Percentiles rank a stretch among this genome's conserved stretches.
phyloP scores from a whole-genome alignment of 2,113 vertebrate genomes.

The Brachyhypopomus gauderio region DNA sequence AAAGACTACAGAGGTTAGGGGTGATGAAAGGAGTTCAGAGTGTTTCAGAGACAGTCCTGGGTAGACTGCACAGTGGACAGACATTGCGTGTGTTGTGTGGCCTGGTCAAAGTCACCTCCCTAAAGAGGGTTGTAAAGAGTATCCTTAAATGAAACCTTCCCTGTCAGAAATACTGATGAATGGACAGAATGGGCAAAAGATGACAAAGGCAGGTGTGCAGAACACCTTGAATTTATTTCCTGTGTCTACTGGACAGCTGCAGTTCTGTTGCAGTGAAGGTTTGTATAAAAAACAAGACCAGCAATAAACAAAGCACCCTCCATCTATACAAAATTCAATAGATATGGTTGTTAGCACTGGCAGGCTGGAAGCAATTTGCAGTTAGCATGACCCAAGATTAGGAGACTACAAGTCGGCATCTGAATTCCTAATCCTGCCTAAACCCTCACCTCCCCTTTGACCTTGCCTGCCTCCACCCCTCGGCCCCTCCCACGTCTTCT shows the following conservation, averaged over 20 bases:
- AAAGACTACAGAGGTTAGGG: neutral
- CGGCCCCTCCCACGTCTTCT: neutral
- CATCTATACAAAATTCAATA: neutral
- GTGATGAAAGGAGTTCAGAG: neutral
- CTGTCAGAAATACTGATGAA: slow-evolving; percentile 40
- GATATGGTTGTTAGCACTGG: no score
- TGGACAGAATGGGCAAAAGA: slow-evolving; percentile 41
- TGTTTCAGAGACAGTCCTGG: neutral
- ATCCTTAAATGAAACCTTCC: slow-evolving; percentile 43
- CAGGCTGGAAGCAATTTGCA: no score
- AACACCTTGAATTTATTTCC: slow-evolving; percentile 21
- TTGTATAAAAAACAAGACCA: neutral
- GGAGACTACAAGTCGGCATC: slow-evolving; percentile 20
- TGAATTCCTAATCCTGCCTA: neutral
- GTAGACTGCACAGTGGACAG: neutral
- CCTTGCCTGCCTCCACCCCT: neutral
- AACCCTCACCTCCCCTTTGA: neutral
- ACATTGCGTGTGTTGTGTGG: neutral
- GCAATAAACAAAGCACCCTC: neutral
- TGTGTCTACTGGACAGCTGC: neutral
- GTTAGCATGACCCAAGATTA: no score
- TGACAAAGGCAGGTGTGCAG: slow-evolving; percentile 3
- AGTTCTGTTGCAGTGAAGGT: slow-evolving; percentile 1
- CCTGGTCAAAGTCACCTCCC: slow-evolving; percentile 53
- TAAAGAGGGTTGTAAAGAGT: slow-evolving; percentile 30